Evolutionary conservation across 2,888 invertebrate genomes (phyloP).

Genomic region (Spodoptera littoralis): DNA sequence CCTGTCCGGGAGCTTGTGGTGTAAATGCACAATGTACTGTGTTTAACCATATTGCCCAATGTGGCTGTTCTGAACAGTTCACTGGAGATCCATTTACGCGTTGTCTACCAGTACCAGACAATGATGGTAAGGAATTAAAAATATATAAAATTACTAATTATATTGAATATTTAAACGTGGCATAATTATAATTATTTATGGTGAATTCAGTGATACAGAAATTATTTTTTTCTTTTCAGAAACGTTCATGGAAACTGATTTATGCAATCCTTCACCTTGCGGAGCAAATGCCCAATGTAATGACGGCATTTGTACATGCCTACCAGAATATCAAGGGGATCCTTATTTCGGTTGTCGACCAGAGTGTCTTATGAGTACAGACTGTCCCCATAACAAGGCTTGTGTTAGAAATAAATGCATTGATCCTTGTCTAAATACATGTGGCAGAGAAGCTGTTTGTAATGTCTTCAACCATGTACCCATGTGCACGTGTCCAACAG

Average conservation of each 20-base stretch:
- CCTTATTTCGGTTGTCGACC: constrained; percentile 94
- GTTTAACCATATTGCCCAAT: constrained; percentile 90
- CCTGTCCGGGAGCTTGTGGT: constrained; percentile 91
- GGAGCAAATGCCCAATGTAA: constrained; percentile 92
- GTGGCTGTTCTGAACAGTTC: constrained; percentile 88
- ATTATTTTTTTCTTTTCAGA: constrained; percentile 62
- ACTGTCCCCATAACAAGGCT: constrained; percentile 92
- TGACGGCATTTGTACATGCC: constrained; percentile 92
- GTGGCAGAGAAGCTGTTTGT: constrained; percentile 93
- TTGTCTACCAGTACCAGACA: constrained; percentile 73
- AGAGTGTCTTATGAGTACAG: constrained; percentile 93
- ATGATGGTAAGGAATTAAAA: constrained; percentile 67
- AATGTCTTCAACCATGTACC: constrained; percentile 90
- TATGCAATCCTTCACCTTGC: constrained; percentile 91
- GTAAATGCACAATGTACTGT: constrained; percentile 88
- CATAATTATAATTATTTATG: not conserved
- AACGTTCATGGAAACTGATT: constrained; percentile 77
- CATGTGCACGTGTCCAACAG: constrained; percentile 89
- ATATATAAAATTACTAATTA: not conserved
- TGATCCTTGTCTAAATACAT: constrained; percentile 93
- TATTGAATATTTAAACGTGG: not conserved
- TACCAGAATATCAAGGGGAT: constrained; percentile 93
- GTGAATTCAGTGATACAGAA: too few relatives aligned
- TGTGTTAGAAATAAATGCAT: constrained; percentile 92
- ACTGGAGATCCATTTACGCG: constrained; percentile 90